Evolutionary conservation across 2,113 vertebrate species (phyloP).

Genomic region (Lota lota): DNA sequence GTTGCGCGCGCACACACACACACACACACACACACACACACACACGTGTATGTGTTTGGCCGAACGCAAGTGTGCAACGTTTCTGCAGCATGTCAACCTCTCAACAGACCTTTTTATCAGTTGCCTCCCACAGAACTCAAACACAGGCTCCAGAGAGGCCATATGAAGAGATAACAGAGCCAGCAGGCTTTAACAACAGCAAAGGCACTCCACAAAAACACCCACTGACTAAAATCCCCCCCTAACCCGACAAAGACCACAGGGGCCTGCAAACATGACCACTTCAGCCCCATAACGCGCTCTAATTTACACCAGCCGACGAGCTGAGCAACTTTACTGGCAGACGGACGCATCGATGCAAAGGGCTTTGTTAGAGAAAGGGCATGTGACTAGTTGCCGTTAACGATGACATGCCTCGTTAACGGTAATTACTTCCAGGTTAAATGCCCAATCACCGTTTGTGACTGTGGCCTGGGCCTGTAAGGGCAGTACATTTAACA

Average conservation of each 20-base stretch:
- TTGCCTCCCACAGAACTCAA: conserved; percentile 30
- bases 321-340: conserved; percentile 7
- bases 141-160: conserved; percentile 19
- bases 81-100: conserved; percentile 33
- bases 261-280: conserved; percentile 19
- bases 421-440: conserved; percentile 10
- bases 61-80: conserved; percentile 15
- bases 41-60: conserved; percentile 22
- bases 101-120: conserved; percentile 38
- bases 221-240: conserved; percentile 2
- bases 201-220: conserved; percentile 31
- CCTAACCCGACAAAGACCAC: conserved; percentile 6
- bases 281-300: conserved; percentile 21
- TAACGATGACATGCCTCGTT: conserved; percentile 13
- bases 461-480: no score
- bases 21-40: no score
- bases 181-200: conserved; percentile 36
- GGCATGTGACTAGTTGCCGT: neutral
- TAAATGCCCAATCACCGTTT: conserved; percentile 20
- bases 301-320: neutral
- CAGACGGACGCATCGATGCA: no score
- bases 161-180: conserved; percentile 52
- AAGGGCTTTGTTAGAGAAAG: conserved; percentile 7
- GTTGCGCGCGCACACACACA: neutral
- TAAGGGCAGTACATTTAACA: no score